Percentiles rank a stretch among this genome's conserved stretches.
phyloP scores from a whole-genome alignment of 2,113 vertebrate species.

The Pelodiscus sinensis region DNA sequence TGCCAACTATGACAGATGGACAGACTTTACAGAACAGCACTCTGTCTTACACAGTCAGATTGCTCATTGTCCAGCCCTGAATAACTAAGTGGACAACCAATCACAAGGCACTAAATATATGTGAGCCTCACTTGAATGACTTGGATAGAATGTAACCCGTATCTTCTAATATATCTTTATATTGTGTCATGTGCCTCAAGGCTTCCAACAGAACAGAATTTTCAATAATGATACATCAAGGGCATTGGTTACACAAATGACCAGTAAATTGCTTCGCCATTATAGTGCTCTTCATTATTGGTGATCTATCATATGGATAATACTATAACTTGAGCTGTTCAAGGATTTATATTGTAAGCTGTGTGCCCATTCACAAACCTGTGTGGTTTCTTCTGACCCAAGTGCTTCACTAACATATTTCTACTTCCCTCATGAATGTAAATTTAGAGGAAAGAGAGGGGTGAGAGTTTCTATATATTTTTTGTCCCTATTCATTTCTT shows the following conservation, averaged over 20 bases:
- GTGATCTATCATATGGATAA: constrained; percentile 21
- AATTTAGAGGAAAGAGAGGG: neutral
- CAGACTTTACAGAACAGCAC: constrained; percentile 12
- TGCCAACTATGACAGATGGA: constrained; percentile 57
- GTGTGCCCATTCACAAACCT: neutral
- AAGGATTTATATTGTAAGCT: neutral
- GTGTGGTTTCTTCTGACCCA: constrained; percentile 12
- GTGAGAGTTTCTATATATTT: neutral
- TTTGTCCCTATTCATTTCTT: neutral
- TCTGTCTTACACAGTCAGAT: constrained; percentile 32
- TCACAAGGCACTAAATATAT: neutral
- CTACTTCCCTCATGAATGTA: neutral
- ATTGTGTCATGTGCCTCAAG: neutral
- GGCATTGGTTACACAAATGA: neutral
- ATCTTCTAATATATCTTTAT: neutral
- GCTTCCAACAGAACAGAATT: constrained; percentile 17
- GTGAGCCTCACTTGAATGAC: neutral
- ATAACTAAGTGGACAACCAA: neutral
- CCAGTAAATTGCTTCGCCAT: constrained; percentile 12
- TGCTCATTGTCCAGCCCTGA: constrained; percentile 44
- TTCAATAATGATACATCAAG: constrained; percentile 1
- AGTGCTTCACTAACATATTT: neutral
- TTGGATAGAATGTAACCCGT: neutral
- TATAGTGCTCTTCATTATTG: neutral
- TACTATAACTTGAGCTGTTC: constrained; percentile 1